These are phyloP conservation scores for Eptatretus burgeri DNA, from an alignment of 2,113 vertebrate species.

Conservation along the genomic window DNA sequence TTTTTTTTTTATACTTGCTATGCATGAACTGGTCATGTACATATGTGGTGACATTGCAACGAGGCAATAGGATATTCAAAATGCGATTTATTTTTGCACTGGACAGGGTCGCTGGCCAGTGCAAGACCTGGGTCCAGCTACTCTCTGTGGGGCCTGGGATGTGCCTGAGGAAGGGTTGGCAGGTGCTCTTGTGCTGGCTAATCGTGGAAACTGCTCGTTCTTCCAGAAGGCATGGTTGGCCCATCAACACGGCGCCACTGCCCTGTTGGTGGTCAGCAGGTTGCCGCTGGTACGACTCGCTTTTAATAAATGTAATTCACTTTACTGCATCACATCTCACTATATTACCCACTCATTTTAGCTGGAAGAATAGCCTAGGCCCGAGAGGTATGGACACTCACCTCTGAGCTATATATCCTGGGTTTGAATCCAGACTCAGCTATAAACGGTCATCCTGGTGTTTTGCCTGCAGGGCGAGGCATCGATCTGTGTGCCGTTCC, in stretches of 20 bases:
- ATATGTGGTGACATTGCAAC: not conserved
- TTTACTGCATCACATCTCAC: not conserved
- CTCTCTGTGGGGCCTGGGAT: conserved; percentile 43
- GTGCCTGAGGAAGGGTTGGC: conserved; percentile 48
- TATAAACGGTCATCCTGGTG: too few species aligned
- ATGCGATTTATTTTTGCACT: not conserved
- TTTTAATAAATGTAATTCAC: too few species aligned
- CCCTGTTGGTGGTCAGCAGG: conserved; percentile 58
- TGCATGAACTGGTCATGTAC: not conserved
- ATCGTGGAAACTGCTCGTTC: conserved; percentile 83
- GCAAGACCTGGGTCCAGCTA: conserved; percentile 40
- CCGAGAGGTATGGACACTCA: too few species aligned
- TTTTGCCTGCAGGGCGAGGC: too few species aligned
- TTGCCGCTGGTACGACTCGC: conserved; percentile 38
- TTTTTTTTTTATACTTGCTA: not conserved
- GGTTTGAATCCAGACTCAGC: too few species aligned
- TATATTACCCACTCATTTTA: too few species aligned
- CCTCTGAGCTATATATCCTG: too few species aligned
- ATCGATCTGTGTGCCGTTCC: too few species aligned
- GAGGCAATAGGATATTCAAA: not conserved
- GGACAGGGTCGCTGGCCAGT: conserved; percentile 44
- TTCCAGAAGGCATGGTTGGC: conserved; percentile 82
- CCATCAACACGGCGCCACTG: conserved; percentile 55
- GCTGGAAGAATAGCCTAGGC: too few species aligned
- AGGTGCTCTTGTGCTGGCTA: conserved; percentile 59